These are phyloP conservation scores for Gymnoscopelus microlampas DNA, from an alignment of 2,797 vertebrate genomes.

Conservation along the genomic window DNA sequence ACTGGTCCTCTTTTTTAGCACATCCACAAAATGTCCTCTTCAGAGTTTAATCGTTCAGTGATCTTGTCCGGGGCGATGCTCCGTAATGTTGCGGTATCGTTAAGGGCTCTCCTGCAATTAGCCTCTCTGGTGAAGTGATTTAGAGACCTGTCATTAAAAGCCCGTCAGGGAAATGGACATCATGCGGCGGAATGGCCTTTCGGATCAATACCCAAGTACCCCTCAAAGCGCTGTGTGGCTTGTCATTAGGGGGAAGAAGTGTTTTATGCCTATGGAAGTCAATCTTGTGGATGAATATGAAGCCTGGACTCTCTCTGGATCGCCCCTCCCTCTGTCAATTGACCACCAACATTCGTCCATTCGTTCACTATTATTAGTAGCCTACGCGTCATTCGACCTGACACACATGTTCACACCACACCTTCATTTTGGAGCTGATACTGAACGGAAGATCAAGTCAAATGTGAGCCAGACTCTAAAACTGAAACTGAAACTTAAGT, in stretches of 20 bases:
- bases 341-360: slow-evolving; percentile 28
- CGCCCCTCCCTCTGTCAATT: slow-evolving; percentile 35
- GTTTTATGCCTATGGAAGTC: slow-evolving; percentile 25
- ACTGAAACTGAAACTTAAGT: background rate
- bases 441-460: too few relatives aligned
- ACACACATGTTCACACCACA: too few relatives aligned
- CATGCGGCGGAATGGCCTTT: slow-evolving; percentile 61
- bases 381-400: background rate
- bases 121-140: slow-evolving; percentile 61
- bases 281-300: background rate
- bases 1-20: slow-evolving; percentile 1
- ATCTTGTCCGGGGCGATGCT: slow-evolving; percentile 29
- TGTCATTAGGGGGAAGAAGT: slow-evolving; percentile 34
- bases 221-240: slow-evolving; percentile 47
- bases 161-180: slow-evolving; percentile 63
- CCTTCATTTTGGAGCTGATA: too few relatives aligned
- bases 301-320: slow-evolving; percentile 13
- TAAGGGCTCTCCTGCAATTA: slow-evolving; percentile 57
- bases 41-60: slow-evolving; percentile 19
- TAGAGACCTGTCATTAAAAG: slow-evolving; percentile 64
- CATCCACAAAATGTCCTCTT: slow-evolving; percentile 9
- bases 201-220: slow-evolving; percentile 72
- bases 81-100: slow-evolving; percentile 47
- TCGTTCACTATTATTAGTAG: background rate
- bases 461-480: too few relatives aligned